phyloP scores from a whole-genome alignment of 2,888 invertebrate genomes.

The Torymus tubicola region DNA sequence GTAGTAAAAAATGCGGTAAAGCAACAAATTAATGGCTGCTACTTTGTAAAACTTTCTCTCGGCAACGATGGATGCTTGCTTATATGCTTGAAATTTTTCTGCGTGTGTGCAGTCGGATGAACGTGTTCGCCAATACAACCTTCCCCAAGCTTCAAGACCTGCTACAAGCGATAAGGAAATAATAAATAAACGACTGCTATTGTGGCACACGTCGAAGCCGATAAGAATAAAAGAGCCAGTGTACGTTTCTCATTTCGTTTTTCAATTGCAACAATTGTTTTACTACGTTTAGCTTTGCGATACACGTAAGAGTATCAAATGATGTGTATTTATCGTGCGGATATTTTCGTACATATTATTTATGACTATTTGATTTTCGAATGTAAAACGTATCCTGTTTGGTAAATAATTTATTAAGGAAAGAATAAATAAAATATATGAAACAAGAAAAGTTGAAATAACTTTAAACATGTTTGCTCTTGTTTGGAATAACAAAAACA shows the following conservation, averaged over 20 bases:
- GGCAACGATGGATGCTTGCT: not conserved
- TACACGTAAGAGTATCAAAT: not conserved
- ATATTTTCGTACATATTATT: not conserved
- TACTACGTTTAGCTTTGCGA: not conserved
- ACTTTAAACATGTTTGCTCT: too few species aligned
- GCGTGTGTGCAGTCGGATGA: conserved; percentile 16
- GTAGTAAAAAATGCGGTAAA: not conserved
- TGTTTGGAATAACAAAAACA: too few species aligned
- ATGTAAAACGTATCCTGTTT: too few species aligned
- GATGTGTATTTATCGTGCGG: not conserved
- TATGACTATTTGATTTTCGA: too few species aligned
- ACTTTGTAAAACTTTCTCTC: conserved; percentile 18
- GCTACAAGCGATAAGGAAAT: conserved; percentile 29
- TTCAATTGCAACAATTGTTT: not conserved
- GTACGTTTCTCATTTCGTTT: conserved; percentile 24
- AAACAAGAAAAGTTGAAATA: too few species aligned
- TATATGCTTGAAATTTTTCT: not conserved
- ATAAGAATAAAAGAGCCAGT: conserved; percentile 9
- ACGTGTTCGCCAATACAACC: conserved; percentile 12
- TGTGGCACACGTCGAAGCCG: conserved; percentile 23
- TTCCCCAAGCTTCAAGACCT: conserved; percentile 20
- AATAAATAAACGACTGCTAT: conserved; percentile 26
- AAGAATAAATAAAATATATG: too few species aligned
- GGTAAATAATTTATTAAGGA: too few species aligned
- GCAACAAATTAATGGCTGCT: not conserved